Conservation (phyloP, 2,797 vertebrate genomes). For the Prionace glauca region DNA sequence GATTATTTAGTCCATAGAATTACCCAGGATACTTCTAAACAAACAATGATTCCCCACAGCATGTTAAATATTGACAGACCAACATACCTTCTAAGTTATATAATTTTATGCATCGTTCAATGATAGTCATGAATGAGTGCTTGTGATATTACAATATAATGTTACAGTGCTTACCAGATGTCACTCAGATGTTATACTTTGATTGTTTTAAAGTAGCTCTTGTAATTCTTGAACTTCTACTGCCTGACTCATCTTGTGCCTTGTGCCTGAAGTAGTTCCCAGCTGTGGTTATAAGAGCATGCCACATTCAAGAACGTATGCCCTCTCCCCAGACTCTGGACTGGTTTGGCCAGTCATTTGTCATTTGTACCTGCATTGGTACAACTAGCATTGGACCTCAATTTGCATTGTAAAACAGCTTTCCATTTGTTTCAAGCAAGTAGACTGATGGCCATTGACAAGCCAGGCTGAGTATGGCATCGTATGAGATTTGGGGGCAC, state of each 20-base stretch:
- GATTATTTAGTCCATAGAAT: neutral
- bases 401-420: no score
- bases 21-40: neutral
- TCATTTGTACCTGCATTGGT: no score
- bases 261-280: neutral
- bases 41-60: neutral
- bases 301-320: no score
- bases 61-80: slow-evolving; percentile 8
- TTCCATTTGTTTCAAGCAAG: no score
- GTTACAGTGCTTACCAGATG: neutral
- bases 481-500: no score
- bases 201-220: neutral
- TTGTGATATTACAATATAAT: neutral
- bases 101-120: neutral
- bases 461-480: neutral
- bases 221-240: neutral
- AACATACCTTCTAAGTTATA: neutral
- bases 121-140: neutral
- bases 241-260: neutral
- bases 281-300: neutral
- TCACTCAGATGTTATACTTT: neutral
- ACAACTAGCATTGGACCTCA: no score
- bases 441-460: neutral
- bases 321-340: no score
- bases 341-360: no score